These are phyloP conservation scores for Tachina grossa DNA, from an alignment of 2,888 invertebrate genomes.

Conservation along the genomic window DNA sequence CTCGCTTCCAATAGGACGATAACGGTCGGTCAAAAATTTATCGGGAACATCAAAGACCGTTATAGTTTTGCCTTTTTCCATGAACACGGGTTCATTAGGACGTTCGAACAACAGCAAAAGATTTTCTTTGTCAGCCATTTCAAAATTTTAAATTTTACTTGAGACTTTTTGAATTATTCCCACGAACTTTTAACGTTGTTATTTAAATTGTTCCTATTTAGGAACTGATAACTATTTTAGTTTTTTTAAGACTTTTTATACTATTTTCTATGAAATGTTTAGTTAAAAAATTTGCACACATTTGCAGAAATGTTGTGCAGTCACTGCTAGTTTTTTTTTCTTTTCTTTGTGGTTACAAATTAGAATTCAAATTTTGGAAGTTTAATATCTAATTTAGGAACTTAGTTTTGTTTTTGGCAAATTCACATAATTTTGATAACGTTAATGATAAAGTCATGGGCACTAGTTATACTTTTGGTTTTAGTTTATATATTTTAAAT, in stretches of 20 bases:
- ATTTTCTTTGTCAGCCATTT: conserved; percentile 83
- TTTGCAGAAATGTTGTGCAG: background rate
- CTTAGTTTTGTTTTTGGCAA: background rate
- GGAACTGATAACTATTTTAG: conserved; percentile 13
- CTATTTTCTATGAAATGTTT: background rate
- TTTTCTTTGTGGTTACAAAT: conserved; percentile 6
- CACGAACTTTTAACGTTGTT: background rate
- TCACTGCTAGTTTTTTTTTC: background rate
- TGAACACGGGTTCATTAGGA: conserved; percentile 89
- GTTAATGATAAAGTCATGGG: conserved; percentile 11
- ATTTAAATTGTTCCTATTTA: background rate
- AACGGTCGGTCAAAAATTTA: conserved; percentile 85
- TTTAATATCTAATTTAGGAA: background rate
- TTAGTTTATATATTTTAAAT: background rate
- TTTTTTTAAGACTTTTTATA: conserved; percentile 40
- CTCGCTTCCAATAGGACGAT: conserved; percentile 83
- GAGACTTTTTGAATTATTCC: background rate
- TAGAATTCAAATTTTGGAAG: background rate
- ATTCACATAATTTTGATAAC: background rate
- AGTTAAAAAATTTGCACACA: background rate
- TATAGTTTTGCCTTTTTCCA: conserved; percentile 87
- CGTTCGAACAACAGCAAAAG: conserved; percentile 89
- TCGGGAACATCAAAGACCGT: conserved; percentile 86
- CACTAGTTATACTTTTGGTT: background rate
- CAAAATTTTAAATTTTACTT: background rate